These are phyloP conservation scores for Lacanobia wlatinum DNA, from an alignment of 2,888 invertebrate species.

Conservation along the genomic window DNA sequence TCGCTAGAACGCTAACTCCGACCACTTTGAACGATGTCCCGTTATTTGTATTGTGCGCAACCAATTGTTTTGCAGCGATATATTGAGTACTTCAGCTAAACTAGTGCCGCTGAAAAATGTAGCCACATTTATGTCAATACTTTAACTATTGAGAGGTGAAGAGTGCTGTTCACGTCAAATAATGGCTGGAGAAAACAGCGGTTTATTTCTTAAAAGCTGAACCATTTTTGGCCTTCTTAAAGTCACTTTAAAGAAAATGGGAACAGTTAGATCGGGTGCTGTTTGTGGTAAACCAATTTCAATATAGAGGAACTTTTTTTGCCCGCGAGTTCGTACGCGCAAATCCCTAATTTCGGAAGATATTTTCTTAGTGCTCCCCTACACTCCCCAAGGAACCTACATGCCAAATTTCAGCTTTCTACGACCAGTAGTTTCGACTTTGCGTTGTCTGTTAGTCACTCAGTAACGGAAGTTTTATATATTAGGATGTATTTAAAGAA, in stretches of 20 bases:
- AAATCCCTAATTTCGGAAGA: too few species aligned
- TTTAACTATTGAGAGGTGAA: constrained; percentile 25
- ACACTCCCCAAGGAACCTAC: too few species aligned
- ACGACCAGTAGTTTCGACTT: too few species aligned
- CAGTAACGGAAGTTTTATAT: too few species aligned
- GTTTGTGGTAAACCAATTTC: not conserved
- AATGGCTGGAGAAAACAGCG: not conserved
- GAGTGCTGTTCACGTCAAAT: constrained; percentile 4
- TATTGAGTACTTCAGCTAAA: constrained; percentile 54
- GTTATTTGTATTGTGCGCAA: constrained; percentile 77
- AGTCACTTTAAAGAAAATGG: not conserved
- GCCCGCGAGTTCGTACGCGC: too few species aligned
- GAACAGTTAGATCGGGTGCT: not conserved
- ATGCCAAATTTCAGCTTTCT: too few species aligned
- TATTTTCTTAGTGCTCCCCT: too few species aligned
- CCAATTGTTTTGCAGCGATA: constrained; percentile 74
- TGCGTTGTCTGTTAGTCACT: too few species aligned
- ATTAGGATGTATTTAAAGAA: too few species aligned
- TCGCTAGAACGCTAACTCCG: constrained; percentile 62
- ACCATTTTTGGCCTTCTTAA: not conserved
- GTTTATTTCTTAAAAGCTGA: not conserved
- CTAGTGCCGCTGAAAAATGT: constrained; percentile 46
- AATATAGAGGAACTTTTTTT: not conserved
- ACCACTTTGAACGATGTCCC: constrained; percentile 73
- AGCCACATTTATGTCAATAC: constrained; percentile 47